Conservation (phyloP, 1,140 invertebrate species). For the Hyles vespertilio region DNA sequence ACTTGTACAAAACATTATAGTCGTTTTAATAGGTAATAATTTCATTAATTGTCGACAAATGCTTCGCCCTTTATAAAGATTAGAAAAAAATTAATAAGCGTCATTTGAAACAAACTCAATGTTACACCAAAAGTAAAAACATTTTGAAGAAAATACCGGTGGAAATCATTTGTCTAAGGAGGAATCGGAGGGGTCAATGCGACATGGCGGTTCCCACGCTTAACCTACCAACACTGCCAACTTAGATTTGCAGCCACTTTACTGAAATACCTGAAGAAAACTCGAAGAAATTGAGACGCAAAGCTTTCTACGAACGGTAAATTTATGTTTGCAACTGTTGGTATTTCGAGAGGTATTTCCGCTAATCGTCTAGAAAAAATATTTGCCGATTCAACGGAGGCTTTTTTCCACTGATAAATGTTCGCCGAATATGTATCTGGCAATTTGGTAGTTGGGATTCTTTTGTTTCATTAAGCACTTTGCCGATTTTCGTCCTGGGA, state of each 20-base stretch:
- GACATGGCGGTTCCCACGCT: slow-evolving; percentile 64
- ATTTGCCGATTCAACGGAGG: slow-evolving; percentile 61
- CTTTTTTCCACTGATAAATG: slow-evolving; percentile 66
- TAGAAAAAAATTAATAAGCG: no score
- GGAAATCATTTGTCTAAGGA: slow-evolving; percentile 71
- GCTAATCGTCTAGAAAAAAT: slow-evolving; percentile 72
- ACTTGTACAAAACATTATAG: no score
- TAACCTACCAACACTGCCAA: slow-evolving; percentile 45
- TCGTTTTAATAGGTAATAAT: no score
- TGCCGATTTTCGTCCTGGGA: slow-evolving; percentile 31
- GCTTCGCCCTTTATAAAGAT: no score
- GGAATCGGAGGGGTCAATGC: slow-evolving; percentile 67
- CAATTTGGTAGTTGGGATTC: slow-evolving; percentile 48
- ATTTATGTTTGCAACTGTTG: slow-evolving; percentile 35
- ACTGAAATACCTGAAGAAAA: not conserved
- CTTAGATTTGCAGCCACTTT: slow-evolving; percentile 12
- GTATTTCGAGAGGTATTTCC: slow-evolving; percentile 62
- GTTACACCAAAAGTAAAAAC: slow-evolving; percentile 41
- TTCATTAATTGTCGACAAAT: no score
- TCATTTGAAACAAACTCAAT: slow-evolving; percentile 6
- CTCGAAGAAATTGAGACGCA: not conserved
- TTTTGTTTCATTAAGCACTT: slow-evolving; percentile 56
- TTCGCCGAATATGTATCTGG: slow-evolving; percentile 59
- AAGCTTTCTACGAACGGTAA: slow-evolving; percentile 14
- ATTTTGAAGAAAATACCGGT: slow-evolving; percentile 59